Percentiles rank a stretch among this genome's conserved stretches.
Conservation (phyloP, 1,140 invertebrate genomes). For the Lepidurus packardi region DNA sequence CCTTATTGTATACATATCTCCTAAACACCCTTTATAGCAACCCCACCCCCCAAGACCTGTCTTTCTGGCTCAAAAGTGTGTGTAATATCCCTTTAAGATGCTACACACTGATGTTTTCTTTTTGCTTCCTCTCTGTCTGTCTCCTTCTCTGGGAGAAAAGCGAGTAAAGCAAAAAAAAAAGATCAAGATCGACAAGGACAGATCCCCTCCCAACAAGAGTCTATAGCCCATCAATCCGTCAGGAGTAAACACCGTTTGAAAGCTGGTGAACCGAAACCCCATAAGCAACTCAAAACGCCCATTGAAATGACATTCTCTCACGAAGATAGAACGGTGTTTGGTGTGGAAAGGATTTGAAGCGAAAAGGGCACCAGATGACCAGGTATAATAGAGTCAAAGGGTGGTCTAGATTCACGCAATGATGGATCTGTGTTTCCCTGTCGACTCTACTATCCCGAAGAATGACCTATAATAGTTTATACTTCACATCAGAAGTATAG, state of each 20-base stretch:
- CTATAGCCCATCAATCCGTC: slow-evolving; percentile 13
- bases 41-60: neutral
- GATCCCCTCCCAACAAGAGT: neutral
- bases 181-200: slow-evolving; percentile 17
- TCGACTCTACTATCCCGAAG: too few species aligned
- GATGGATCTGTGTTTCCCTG: neutral
- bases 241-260: neutral
- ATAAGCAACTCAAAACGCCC: neutral
- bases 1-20: slow-evolving; percentile 7
- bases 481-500: too few species aligned
- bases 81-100: neutral
- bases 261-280: neutral
- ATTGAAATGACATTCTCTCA: neutral
- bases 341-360: neutral
- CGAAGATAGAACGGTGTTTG: neutral
- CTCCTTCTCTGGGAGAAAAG: neutral
- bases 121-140: neutral
- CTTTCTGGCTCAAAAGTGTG: neutral
- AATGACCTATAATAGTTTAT: too few species aligned
- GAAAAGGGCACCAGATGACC: neutral
- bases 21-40: neutral
- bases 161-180: neutral
- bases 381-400: neutral
- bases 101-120: neutral
- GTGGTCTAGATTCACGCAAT: neutral